Conservation (phyloP, 2,797 vertebrate genomes). For the Alectoris magna region DNA sequence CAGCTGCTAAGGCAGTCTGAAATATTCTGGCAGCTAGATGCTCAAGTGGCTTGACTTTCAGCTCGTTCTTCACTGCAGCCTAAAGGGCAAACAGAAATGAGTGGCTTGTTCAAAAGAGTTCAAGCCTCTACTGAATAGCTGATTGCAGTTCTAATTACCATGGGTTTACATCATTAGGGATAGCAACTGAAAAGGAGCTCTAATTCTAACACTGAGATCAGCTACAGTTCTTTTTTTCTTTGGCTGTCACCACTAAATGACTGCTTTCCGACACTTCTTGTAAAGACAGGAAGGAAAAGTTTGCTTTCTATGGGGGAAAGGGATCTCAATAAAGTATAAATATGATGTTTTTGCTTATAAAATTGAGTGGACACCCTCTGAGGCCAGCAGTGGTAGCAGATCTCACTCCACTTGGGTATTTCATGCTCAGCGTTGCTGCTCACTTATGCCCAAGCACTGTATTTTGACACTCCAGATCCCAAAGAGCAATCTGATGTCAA, state of each 20-base stretch:
- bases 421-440: not conserved
- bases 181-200: conserved; percentile 17
- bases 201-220: not conserved
- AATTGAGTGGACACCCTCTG: not conserved
- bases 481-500: not conserved
- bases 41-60: conserved; percentile 43
- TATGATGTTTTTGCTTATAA: not conserved
- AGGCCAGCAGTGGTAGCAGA: not conserved
- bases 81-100: conserved; percentile 60
- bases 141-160: conserved; percentile 61
- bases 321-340: not conserved
- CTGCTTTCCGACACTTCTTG: conserved; percentile 24
- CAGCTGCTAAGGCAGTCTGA: conserved; percentile 31
- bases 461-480: not conserved
- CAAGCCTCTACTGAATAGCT: conserved; percentile 45
- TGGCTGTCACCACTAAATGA: conserved; percentile 20
- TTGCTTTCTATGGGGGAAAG: not conserved
- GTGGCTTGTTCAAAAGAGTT: conserved; percentile 35
- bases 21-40: conserved; percentile 23
- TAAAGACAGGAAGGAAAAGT: not conserved
- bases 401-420: not conserved
- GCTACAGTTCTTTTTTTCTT: not conserved
- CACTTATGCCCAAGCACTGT: not conserved
- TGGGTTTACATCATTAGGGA: conserved; percentile 57
- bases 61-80: conserved; percentile 45